Evolutionary conservation across 2,797 vertebrate species (phyloP), one percentile per base, ranked within the genome.

Genomic region (Anolis apletophallus): DNA sequence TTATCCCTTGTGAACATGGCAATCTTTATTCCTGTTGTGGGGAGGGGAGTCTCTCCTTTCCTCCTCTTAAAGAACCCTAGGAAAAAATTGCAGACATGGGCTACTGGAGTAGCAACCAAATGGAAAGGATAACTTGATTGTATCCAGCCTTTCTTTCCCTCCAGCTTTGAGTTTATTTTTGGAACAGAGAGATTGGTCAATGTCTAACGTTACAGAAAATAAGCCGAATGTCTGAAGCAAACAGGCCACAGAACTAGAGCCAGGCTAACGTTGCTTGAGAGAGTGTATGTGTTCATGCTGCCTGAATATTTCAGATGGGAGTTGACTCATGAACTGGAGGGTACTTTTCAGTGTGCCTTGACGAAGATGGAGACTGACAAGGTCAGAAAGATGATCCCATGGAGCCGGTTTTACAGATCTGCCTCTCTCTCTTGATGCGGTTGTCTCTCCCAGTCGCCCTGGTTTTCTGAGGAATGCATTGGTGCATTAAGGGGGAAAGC

Each of bases 341-440:
- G 50, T 71, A 57, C 57, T 32, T 88, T 87, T 74, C 67, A 87
- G 67, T 68, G 73, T 87, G 88, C 23, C 11, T 19, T 89, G 83
- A 77, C 34, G 23, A 55, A 80, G 54, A 88, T 54, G 19, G 10
- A 5, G 52, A 1, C 29, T 80, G 86, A 82, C 71, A 89, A 89
- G 87, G 88, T 84, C 84, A 89, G 84, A 90, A 83, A 73, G 69
- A 85, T 84, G 40, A 80, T 46, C 61, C 52, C 79, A 69, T 40
- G 1, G 12, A 84, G 78, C 29, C 61, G n/a, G 29, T 16, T 88
- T 77, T 74, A 81, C 79, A 79, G 76, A 77, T 59, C 81, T 83
- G 26, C 71, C 57, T 3, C 0, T 36, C 0, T 36, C 64, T 69
- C 52, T 72, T 85, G 77, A 23, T 79, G 36, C 29, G n/a, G 16